These are phyloP conservation scores for Raphicerus campestris DNA, from an alignment of 2,113 vertebrate species.

Conservation along the genomic window DNA sequence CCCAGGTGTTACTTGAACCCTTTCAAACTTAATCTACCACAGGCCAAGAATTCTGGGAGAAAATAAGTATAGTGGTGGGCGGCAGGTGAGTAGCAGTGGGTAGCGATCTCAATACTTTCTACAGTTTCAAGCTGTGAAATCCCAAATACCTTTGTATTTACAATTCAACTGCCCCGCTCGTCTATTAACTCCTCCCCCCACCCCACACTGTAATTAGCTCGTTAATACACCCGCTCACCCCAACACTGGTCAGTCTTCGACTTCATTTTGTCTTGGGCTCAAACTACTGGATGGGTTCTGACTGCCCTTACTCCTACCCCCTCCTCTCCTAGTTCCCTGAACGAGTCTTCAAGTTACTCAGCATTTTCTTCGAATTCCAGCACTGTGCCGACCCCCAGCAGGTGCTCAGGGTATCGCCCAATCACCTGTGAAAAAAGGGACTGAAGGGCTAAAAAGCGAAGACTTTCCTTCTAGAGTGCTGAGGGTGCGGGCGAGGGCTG, in stretches of 20 bases:
- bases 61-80: neutral
- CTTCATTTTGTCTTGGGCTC: neutral
- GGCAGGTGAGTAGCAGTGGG: neutral
- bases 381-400: neutral
- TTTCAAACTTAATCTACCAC: neutral
- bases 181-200: neutral
- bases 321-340: neutral
- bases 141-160: neutral
- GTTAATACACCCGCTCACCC: neutral
- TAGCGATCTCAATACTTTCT: neutral
- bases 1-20: neutral
- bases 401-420: neutral
- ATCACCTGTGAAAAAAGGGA: rapidly evolving
- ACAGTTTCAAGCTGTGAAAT: neutral
- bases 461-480: neutral
- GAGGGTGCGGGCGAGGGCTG: neutral
- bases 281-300: neutral
- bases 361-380: neutral
- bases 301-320: neutral
- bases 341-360: neutral
- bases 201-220: neutral
- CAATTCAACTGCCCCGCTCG: neutral
- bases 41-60: neutral
- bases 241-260: too few species aligned
- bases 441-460: neutral